Evolutionary conservation across 2,113 vertebrate genomes (phyloP).

Genomic region (Pedionomus torquatus): DNA sequence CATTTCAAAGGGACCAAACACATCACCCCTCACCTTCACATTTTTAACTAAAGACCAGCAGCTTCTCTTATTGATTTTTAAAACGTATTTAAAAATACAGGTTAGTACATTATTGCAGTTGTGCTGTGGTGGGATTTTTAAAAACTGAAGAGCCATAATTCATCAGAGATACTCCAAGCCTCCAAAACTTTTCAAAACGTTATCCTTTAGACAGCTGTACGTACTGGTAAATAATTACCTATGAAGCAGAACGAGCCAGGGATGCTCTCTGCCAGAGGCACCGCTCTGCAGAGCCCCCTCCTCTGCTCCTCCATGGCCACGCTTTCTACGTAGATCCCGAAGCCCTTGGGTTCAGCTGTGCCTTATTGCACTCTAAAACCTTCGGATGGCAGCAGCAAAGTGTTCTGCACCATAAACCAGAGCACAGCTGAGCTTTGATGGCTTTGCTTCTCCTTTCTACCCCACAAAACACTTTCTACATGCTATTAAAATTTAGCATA

Average conservation of each 20-base stretch:
- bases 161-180: neutral
- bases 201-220: neutral
- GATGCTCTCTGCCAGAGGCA: conserved; percentile 14
- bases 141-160: neutral
- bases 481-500: conserved; percentile 81
- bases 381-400: conserved; percentile 74
- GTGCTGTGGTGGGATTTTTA: neutral
- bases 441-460: conserved; percentile 77
- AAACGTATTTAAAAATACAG: neutral
- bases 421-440: conserved; percentile 76
- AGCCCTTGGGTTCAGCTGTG: conserved; percentile 66
- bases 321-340: conserved; percentile 51
- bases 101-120: neutral
- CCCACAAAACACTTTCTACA: conserved; percentile 80
- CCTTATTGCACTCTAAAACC: conserved; percentile 77
- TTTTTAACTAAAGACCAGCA: neutral
- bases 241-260: neutral
- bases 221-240: conserved; percentile 3
- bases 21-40: neutral
- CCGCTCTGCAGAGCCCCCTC: conserved; percentile 33
- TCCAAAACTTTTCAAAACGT: neutral
- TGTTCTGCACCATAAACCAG: conserved; percentile 80
- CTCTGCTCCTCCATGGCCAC: neutral
- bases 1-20: neutral
- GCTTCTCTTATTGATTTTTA: neutral